Conservation (phyloP, 2,888 invertebrate species). For the Leptinotarsa juncta region DNA sequence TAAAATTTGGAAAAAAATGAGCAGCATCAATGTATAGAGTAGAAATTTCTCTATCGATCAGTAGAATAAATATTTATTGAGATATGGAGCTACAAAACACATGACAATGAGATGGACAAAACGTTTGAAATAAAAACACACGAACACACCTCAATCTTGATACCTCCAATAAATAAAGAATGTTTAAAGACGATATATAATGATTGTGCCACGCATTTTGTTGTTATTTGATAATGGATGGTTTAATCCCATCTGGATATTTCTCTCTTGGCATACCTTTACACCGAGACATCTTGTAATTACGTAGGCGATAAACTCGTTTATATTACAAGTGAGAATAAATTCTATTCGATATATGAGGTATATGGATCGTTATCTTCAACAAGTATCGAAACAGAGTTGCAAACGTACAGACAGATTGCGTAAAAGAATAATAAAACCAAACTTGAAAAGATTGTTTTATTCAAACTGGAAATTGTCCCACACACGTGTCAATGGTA, state of each 20-base stretch:
- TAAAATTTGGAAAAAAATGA: too few relatives aligned
- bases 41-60: too few relatives aligned
- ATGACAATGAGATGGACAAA: too few relatives aligned
- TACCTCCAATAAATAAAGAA: conserved; percentile 10
- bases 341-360: conserved; percentile 21
- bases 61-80: too few relatives aligned
- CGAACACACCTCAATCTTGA: conserved; percentile 3
- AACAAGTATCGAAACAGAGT: background rate
- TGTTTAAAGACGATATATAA: conserved; percentile 5
- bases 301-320: conserved; percentile 40
- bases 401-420: background rate
- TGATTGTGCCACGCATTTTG: conserved; percentile 23
- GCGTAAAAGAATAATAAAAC: background rate
- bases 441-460: too few relatives aligned
- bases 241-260: conserved; percentile 36
- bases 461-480: too few relatives aligned
- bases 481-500: too few relatives aligned
- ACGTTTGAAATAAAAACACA: background rate
- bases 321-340: conserved; percentile 33
- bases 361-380: conserved; percentile 14
- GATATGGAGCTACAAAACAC: too few relatives aligned
- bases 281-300: conserved; percentile 41
- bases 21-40: too few relatives aligned
- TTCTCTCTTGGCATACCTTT: conserved; percentile 31
- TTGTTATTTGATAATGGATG: conserved; percentile 43